Evolutionary conservation across 2,888 invertebrate species (phyloP).

Genomic region (Xestoiulus laeticollis): DNA sequence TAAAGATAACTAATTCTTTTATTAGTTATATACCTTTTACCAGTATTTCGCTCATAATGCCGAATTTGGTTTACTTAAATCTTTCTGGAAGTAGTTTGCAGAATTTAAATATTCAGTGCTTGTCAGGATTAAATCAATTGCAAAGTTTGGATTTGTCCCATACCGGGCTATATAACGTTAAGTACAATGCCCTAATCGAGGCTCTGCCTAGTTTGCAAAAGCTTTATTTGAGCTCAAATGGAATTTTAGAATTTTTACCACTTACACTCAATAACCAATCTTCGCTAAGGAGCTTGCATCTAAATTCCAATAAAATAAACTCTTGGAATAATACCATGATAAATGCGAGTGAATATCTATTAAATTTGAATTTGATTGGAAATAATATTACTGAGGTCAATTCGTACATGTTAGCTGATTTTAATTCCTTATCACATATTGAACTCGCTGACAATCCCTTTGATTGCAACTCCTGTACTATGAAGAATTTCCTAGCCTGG

Average conservation of each 20-base stretch:
- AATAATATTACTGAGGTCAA: conserved; percentile 48
- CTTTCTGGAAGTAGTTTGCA: not conserved
- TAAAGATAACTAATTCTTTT: not conserved
- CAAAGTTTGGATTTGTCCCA: conserved; percentile 43
- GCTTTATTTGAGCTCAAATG: not conserved
- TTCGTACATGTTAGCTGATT: conserved; percentile 15
- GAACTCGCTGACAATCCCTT: conserved; percentile 24
- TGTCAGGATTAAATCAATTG: not conserved
- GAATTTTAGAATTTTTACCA: not conserved
- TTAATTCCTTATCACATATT: not conserved
- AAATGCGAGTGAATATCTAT: not conserved
- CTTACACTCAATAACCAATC: not conserved
- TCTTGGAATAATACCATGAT: not conserved
- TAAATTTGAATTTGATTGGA: not conserved
- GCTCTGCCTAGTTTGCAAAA: not conserved
- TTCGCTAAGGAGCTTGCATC: not conserved
- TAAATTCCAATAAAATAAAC: conserved; percentile 35
- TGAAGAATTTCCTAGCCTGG: conserved; percentile 24
- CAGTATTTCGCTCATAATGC: not conserved
- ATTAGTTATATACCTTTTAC: not conserved
- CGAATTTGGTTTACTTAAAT: conserved; percentile 3
- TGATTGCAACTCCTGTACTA: conserved; percentile 40
- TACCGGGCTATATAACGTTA: not conserved
- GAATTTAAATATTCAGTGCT: not conserved
- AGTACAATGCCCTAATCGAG: not conserved